Conservation (phyloP, 2,888 invertebrate genomes). For the Eupelmus urozonus region DNA sequence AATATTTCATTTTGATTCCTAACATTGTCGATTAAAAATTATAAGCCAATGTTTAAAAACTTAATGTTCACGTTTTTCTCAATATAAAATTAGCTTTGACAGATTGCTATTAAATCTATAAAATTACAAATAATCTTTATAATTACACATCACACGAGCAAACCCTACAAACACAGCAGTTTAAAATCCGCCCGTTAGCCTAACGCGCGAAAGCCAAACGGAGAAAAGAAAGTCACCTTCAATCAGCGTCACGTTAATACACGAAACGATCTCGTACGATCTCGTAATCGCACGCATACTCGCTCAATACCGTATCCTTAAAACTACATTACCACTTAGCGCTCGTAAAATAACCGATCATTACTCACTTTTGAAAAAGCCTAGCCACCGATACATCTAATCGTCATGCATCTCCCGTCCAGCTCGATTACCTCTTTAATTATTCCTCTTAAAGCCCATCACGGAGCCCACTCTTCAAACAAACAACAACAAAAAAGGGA, state of each 20-base stretch:
- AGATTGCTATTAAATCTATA: no score
- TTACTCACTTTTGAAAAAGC: constrained; percentile 40
- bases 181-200: not conserved
- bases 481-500: no score
- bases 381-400: constrained; percentile 6
- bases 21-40: no score
- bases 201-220: not conserved
- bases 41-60: no score
- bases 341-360: constrained; percentile 39
- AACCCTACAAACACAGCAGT: not conserved
- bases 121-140: not conserved
- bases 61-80: no score
- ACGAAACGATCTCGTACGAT: not conserved
- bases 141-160: not conserved
- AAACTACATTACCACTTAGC: constrained; percentile 32
- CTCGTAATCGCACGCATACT: constrained; percentile 10
- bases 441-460: constrained; percentile 33
- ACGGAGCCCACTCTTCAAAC: no score
- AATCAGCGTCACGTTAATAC: not conserved
- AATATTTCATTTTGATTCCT: no score
- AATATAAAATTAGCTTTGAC: no score
- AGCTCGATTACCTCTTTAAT: constrained; percentile 44
- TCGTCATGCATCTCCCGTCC: constrained; percentile 20
- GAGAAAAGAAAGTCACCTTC: not conserved
- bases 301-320: constrained; percentile 29